Percentiles rank a stretch among this genome's conserved stretches.
phyloP scores from a whole-genome alignment of 2,797 vertebrate species.

The Micrastur ruficollis region DNA sequence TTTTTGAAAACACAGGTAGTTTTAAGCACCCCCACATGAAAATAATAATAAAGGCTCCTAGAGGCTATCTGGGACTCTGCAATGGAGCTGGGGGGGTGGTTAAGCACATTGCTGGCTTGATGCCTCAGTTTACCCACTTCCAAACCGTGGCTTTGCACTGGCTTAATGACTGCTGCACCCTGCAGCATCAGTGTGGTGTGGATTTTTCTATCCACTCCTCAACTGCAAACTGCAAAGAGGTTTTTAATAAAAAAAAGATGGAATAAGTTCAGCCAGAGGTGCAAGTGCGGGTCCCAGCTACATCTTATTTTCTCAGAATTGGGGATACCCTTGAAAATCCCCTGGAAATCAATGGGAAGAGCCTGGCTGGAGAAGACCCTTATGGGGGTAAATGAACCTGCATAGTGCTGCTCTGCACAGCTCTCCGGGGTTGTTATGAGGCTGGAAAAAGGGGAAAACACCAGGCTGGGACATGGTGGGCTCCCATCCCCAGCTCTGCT shows the following conservation, averaged over 20 bases:
- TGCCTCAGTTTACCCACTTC: neutral
- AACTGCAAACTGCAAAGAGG: neutral
- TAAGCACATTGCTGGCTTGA: neutral
- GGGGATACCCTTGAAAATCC: neutral
- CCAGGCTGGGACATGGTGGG: neutral
- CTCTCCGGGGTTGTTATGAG: neutral
- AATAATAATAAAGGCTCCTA: neutral
- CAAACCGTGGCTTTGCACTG: accelerated
- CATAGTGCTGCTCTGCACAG: neutral
- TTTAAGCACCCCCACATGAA: neutral
- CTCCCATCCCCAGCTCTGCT: neutral
- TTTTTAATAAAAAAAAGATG: neutral
- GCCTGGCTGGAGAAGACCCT: neutral
- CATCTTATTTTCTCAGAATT: neutral
- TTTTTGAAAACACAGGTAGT: neutral
- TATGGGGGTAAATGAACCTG: neutral
- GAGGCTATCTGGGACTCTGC: neutral
- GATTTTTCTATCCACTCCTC: neutral
- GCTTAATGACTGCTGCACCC: accelerated
- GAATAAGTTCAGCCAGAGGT: neutral
- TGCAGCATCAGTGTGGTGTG: accelerated
- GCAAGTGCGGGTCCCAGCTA: neutral
- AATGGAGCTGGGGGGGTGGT: neutral
- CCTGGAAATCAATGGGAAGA: neutral
- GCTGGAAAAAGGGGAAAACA: neutral